Evolutionary conservation across 2,888 invertebrate genomes (phyloP).

Genomic region (Drosophila meridionalis): DNA sequence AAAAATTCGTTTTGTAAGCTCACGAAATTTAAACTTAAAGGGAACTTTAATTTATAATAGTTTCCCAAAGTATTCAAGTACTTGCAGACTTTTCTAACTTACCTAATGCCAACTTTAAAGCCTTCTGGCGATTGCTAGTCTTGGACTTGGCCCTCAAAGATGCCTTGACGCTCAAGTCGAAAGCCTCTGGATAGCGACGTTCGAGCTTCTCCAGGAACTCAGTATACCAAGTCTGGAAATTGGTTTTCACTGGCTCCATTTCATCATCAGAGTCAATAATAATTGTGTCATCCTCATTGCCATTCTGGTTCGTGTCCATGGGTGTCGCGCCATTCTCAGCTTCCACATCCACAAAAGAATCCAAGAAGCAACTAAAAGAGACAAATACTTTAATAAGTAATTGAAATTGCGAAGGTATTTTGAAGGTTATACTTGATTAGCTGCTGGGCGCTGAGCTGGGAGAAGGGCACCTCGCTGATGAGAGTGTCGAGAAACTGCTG

Average conservation of each 20-base stretch:
- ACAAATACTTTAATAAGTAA: background rate
- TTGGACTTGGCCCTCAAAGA: conserved; percentile 84
- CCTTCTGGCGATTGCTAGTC: conserved; percentile 76
- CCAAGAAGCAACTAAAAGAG: conserved; percentile 86
- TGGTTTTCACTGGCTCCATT: conserved; percentile 33
- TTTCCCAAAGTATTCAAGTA: background rate
- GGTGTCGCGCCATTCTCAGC: background rate
- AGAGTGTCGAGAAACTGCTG: conserved; percentile 87
- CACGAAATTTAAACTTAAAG: no score
- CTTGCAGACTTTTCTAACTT: conserved; percentile 11
- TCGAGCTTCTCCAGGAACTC: conserved; percentile 88
- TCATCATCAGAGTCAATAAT: conserved; percentile 83
- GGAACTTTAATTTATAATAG: no score
- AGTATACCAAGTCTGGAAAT: conserved; percentile 86
- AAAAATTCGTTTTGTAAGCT: background rate
- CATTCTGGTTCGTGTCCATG: conserved; percentile 12
- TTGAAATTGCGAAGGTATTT: no score
- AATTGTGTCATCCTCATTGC: conserved; percentile 80
- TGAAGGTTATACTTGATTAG: conserved; percentile 86
- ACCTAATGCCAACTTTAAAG: conserved; percentile 85
- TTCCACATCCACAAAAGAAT: conserved; percentile 77
- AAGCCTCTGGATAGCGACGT: conserved; percentile 89
- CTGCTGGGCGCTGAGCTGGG: conserved; percentile 86
- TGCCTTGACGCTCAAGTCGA: conserved; percentile 89
- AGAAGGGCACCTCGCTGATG: conserved; percentile 87